Evolutionary conservation across 2,888 invertebrate genomes (phyloP).

Genomic region (Sceliomorpha sp.): DNA sequence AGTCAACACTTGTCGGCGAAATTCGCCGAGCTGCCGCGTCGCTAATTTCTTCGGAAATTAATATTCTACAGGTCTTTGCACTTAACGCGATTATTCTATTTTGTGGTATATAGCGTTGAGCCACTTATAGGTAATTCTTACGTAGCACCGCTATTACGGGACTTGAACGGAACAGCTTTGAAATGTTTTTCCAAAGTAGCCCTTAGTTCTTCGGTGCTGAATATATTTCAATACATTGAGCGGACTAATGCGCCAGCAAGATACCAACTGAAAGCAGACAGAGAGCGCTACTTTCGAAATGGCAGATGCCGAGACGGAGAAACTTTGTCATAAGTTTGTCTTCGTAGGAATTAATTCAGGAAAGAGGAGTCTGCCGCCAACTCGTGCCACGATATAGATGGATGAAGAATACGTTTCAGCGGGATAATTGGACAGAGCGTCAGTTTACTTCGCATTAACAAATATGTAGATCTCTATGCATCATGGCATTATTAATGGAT

Average conservation of each 20-base stretch:
- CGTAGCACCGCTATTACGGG: slow-evolving; percentile 11
- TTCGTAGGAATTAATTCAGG: slow-evolving; percentile 64
- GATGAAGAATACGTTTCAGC: slow-evolving; percentile 29
- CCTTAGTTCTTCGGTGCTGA: slow-evolving; percentile 55
- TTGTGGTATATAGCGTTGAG: slow-evolving; percentile 34
- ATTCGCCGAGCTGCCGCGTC: too few relatives aligned
- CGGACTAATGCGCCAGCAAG: slow-evolving; percentile 36
- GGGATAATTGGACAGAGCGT: slow-evolving; percentile 38
- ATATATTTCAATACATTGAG: slow-evolving; percentile 64
- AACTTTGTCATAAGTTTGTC: slow-evolving; percentile 59
- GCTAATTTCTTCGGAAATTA: slow-evolving; percentile 43
- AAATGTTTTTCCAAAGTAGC: slow-evolving; percentile 62
- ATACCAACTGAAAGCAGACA: slow-evolving; percentile 23
- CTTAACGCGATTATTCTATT: slow-evolving; percentile 45
- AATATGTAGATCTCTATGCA: slow-evolving; percentile 28
- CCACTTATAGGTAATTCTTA: slow-evolving; percentile 51
- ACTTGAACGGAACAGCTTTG: slow-evolving; percentile 52
- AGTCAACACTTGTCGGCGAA: too few relatives aligned
- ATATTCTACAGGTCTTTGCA: slow-evolving; percentile 56
- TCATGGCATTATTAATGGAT: slow-evolving; percentile 12
- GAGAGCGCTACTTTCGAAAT: slow-evolving; percentile 45
- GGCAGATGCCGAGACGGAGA: slow-evolving; percentile 50
- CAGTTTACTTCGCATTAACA: slow-evolving; percentile 40
- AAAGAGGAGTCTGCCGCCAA: slow-evolving; percentile 58
- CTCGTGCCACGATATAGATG: slow-evolving; percentile 33